Base-by-base conservation (phyloP, 2,888 invertebrate genomes). In the Thera obeliscata region DNA sequence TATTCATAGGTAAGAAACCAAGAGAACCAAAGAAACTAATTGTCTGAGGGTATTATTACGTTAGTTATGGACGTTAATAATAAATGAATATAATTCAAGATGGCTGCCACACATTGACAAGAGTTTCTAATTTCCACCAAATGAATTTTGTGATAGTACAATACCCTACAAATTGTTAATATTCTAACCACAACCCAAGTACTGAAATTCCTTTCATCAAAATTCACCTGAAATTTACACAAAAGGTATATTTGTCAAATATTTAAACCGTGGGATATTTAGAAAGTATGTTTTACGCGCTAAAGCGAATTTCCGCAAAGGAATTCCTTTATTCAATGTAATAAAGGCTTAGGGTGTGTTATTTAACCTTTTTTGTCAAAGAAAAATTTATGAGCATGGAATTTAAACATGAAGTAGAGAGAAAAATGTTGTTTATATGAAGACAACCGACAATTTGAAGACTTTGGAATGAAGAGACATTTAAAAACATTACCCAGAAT, bases 281-380 rank as follows among this genome's bases (percentile, higher is more conserved):
- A 22, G 22, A 22, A 22, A 22, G 22, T 22, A 56, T 41, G 61
- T 56, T 67, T 67, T 52, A 67, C 67, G 41, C 43, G 36, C 22
- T n/a, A 43, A 57, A 60, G 69, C 57, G 63, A 69, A 66, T 63
- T 69, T 63, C 35, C 33, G 57, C 12, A 35, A 46, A 65, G 57
- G 43, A 64, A 67, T 67, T 70, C 66, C 65, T 69, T 70, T 74
- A 68, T 66, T 69, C 48, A 52, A 50, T 62, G 50, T 60, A 35
- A 66, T 67, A 65, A 67, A 67, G 63, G 46, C 61, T 54, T 8
- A 50, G 46, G 60, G 65, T 46, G 60, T 66, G 65, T 71, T 70
- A 52, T 8, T 9, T 56, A 60, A 62, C 55, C 22, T 22, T 67
- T 65, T 66, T 69, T 58, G 59, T 12, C 59, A 65, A 69, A 73